phyloP scores from a whole-genome alignment of 2,888 invertebrate species.

The Folsomia manolachei region DNA sequence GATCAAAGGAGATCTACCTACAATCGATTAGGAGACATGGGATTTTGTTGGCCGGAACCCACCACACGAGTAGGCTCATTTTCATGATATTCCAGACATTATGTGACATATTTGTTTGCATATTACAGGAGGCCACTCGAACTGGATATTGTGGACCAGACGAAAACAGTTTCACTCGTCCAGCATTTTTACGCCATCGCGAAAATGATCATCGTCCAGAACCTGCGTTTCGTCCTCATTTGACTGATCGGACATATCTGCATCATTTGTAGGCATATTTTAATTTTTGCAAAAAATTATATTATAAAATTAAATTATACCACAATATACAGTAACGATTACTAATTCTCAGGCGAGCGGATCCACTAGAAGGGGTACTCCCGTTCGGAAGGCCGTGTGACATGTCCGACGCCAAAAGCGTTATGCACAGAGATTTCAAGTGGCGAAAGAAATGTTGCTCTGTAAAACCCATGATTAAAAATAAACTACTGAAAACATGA shows the following conservation, averaged over 20 bases:
- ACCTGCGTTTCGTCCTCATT: conserved; percentile 43
- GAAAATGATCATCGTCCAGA: conserved; percentile 42
- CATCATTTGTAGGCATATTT: conserved; percentile 37
- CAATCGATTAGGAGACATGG: conserved; percentile 42
- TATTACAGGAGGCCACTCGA: conserved; percentile 40
- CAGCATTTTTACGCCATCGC: conserved; percentile 31
- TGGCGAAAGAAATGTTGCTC: conserved; percentile 38
- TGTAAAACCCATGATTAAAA: not conserved
- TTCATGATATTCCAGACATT: not conserved
- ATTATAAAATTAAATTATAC: no score
- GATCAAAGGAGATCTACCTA: conserved; percentile 44
- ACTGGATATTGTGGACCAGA: conserved; percentile 46
- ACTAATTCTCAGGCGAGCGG: conserved; percentile 36
- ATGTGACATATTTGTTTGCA: not conserved
- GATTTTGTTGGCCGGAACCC: conserved; percentile 42
- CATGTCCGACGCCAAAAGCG: conserved; percentile 44
- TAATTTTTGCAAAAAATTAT: no score
- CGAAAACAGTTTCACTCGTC: conserved; percentile 21
- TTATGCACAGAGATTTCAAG: conserved; percentile 45
- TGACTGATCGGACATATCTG: conserved; percentile 43
- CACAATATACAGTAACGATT: no score
- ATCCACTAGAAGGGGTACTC: conserved; percentile 45
- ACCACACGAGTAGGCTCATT: conserved; percentile 35
- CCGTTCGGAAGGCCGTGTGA: conserved; percentile 44
- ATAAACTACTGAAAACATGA: not conserved